Percentiles rank a stretch among this genome's conserved stretches.
Conservation (phyloP, 37 sponge, comb jelly and placozoan genomes). For the Halichondria panicea region DNA sequence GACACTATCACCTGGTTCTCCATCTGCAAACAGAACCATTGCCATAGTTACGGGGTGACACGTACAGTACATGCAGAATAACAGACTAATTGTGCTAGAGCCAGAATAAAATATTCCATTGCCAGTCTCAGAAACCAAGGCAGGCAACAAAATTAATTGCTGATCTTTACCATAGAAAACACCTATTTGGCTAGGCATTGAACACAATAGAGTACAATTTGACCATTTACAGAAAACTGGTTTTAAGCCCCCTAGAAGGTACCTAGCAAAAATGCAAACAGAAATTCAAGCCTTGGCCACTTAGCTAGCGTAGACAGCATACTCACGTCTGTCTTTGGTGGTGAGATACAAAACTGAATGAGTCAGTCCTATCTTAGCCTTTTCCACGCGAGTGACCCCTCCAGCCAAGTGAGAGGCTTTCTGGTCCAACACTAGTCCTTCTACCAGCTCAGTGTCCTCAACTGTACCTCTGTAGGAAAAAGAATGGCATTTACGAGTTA, state of each 20-base stretch:
- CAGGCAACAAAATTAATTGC: no score
- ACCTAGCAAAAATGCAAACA: no score
- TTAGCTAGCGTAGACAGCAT: no score
- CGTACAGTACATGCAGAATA: not conserved
- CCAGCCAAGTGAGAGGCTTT: conserved; percentile 88
- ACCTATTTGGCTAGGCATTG: no score
- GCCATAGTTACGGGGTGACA: not conserved
- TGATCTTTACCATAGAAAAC: no score
- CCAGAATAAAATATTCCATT: no score
- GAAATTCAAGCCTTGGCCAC: no score
- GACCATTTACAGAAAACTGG: no score
- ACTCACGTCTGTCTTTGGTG: conserved; percentile 96
- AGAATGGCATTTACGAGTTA: no score
- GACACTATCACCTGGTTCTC: conserved; percentile 98
- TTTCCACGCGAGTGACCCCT: conserved; percentile 87
- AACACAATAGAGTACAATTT: no score
- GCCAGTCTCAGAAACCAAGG: no score
- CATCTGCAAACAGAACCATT: conserved; percentile 56
- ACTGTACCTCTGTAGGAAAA: conserved; percentile 94
- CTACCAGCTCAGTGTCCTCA: conserved; percentile 98
- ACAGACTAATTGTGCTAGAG: not conserved
- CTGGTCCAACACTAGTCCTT: conserved; percentile 98
- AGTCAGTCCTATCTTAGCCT: conserved; percentile 98
- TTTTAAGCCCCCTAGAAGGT: no score
- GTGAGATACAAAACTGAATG: conserved; percentile 99